Base-by-base conservation (phyloP, 2,797 vertebrate species). In the Tapera naevia region DNA sequence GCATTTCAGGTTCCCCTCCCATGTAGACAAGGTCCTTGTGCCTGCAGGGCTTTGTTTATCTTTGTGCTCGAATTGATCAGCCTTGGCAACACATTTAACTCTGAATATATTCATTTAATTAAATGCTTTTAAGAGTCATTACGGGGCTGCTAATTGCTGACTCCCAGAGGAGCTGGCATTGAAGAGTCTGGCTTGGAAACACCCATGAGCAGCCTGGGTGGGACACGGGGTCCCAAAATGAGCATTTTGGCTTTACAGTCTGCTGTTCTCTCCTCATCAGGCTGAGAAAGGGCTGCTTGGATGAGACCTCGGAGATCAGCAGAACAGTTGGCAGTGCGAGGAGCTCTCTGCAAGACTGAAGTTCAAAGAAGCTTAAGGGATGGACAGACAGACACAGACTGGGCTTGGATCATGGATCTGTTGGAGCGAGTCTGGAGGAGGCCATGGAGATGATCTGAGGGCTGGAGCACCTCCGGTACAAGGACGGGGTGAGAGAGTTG, bases 361-460 rank as follows among this genome's bases (percentile, higher is more conserved):
- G 48, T 78, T 82, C 48, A 67, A 76, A 93, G 86, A 81, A 91
- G 80, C 79, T 95, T 95, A 92, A 94, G 80, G 86, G 88, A 64
- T 91, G 75, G 87, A 54, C 1, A 8, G 32, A n/a, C 53, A 88
- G 56, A 93, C 14, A 21, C 62, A 58, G 46, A 51, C 66, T 73
- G 84, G 56, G 48, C 58, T 65, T 45, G 45, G 45, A 45, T 45
- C 45, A 45, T 45, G 45, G 45, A 45, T 16, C 45, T 45, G 45
- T 45, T 45, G 45, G 45, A 45, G 39, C 14, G 14, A 41, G 18
- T 45, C 45, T 45, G 45, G 45, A 45, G 45, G 45, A 45, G 45
- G 45, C 18, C 45, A 45, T 17, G 45, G 45, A 19, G 45, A 17
- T 45, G 45, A 19, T 17, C 17, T 17, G 17, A 45, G 45, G 18